Percentiles rank a stretch among this genome's conserved stretches.
Evolutionary conservation across 2,888 invertebrate species (phyloP).

Genomic region (Isoperla grammatica): DNA sequence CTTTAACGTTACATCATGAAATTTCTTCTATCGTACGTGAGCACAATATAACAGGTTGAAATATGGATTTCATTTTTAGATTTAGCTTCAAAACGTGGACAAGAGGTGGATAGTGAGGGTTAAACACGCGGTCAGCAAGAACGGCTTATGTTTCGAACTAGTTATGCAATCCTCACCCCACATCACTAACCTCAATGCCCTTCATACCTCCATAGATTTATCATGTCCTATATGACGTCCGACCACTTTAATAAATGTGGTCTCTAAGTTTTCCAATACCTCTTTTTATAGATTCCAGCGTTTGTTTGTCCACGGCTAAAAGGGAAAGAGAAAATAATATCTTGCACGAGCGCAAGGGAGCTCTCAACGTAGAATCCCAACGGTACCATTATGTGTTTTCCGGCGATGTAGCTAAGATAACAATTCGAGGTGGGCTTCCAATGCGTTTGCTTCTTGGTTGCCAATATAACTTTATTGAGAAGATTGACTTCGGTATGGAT

Average conservation of each 20-base stretch:
- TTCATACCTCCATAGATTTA: background rate
- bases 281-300: slow-evolving; percentile 14
- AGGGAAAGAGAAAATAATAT: slow-evolving; percentile 13
- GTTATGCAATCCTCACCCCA: too few species aligned
- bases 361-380: slow-evolving; percentile 1
- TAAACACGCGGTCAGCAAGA: too few species aligned
- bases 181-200: background rate
- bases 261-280: slow-evolving; percentile 18
- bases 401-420: slow-evolving; percentile 16
- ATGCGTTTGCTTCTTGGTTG: slow-evolving; percentile 5
- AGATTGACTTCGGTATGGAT: background rate
- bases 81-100: too few species aligned
- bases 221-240: slow-evolving; percentile 6
- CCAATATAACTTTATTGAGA: slow-evolving; percentile 3
- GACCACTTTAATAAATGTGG: slow-evolving; percentile 20
- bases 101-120: too few species aligned
- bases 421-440: slow-evolving; percentile 7
- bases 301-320: slow-evolving; percentile 17
- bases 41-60: too few species aligned
- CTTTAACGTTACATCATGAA: too few species aligned
- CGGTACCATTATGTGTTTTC: slow-evolving; percentile 16
- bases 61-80: too few species aligned
- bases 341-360: slow-evolving; percentile 5
- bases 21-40: too few species aligned
- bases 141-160: too few species aligned